phyloP scores from a whole-genome alignment of 2,888 invertebrate genomes.

The Taphrorychus bicolor region DNA sequence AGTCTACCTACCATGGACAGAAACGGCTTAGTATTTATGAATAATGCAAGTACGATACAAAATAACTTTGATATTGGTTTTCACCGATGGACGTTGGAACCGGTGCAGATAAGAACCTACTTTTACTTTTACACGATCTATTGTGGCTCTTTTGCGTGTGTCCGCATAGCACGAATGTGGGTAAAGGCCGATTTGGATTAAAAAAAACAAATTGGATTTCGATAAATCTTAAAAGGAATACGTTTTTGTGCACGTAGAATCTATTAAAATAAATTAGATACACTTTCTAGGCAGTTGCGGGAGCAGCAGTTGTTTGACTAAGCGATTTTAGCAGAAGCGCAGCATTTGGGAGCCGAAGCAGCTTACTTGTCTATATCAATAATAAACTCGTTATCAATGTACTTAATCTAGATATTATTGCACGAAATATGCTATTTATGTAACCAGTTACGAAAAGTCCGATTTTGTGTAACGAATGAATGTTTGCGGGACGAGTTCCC shows the following conservation, averaged over 20 bases:
- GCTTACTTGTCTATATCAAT: too few relatives aligned
- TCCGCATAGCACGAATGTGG: constrained; percentile 3
- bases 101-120: constrained; percentile 2
- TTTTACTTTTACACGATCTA: constrained; percentile 10
- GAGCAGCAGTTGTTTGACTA: constrained; percentile 6
- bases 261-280: constrained; percentile 30
- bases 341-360: too few relatives aligned
- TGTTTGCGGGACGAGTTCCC: too few relatives aligned
- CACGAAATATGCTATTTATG: too few relatives aligned
- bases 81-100: too few relatives aligned
- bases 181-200: neutral
- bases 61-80: neutral
- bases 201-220: constrained; percentile 14
- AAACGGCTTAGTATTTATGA: neutral
- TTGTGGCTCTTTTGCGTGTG: neutral
- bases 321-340: neutral
- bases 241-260: constrained; percentile 9
- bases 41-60: neutral
- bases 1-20: neutral
- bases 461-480: too few relatives aligned
- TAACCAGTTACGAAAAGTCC: too few relatives aligned
- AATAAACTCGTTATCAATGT: too few relatives aligned
- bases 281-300: constrained; percentile 22
- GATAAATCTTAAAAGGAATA: constrained; percentile 5
- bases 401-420: too few relatives aligned